phyloP scores from a whole-genome alignment of 2,113 vertebrate species.

The Potamarius usumacintae region DNA sequence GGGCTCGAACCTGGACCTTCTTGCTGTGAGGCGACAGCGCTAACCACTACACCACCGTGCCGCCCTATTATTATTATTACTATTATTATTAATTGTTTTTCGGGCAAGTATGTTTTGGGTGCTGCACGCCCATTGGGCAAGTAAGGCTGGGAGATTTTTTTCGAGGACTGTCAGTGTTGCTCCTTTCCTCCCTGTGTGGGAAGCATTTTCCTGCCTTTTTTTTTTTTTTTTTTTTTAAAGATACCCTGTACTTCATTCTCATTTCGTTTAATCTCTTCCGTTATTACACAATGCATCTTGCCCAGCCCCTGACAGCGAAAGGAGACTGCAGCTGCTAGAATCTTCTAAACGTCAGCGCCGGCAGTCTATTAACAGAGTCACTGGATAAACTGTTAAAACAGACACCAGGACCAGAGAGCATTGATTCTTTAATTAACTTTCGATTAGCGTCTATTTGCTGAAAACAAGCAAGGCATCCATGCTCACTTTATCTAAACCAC shows the following conservation, averaged over 20 bases:
- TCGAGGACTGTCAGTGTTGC: not conserved
- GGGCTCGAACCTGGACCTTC: no score
- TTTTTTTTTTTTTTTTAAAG: not conserved
- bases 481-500: constrained; percentile 44
- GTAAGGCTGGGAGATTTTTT: no score
- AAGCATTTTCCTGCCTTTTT: constrained; percentile 13
- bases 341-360: constrained; percentile 55
- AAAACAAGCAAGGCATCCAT: constrained; percentile 41
- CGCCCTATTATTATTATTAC: no score
- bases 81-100: no score
- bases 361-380: constrained; percentile 53
- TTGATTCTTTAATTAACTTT: constrained; percentile 68
- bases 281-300: constrained; percentile 64
- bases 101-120: no score
- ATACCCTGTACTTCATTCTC: constrained; percentile 54
- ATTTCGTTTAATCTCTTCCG: constrained; percentile 59
- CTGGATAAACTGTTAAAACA: constrained; percentile 60
- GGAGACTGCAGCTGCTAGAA: constrained; percentile 52
- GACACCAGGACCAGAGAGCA: constrained; percentile 56
- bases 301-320: constrained; percentile 58
- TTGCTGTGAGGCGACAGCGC: no score
- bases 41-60: no score
- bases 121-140: no score
- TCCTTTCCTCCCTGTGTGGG: constrained; percentile 44
- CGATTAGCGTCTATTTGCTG: constrained; percentile 52